Percentiles rank a stretch among this genome's conserved stretches.
Evolutionary conservation across 2,797 vertebrate species (phyloP).

Genomic region (Staurois parvus): DNA sequence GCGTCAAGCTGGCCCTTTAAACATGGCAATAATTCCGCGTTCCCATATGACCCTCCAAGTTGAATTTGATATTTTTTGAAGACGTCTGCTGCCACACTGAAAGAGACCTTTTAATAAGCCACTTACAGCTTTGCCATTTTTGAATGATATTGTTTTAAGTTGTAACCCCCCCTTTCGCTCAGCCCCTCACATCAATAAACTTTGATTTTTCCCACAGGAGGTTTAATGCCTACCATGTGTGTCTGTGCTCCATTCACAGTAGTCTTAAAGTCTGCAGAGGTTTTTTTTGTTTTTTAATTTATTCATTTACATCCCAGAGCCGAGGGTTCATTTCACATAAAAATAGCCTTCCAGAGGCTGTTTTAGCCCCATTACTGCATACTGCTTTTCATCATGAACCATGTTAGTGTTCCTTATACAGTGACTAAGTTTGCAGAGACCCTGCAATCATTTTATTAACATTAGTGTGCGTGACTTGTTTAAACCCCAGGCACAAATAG

Average conservation of each 20-base stretch:
- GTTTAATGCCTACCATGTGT: slow-evolving; percentile 64
- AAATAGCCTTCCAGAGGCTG: background rate
- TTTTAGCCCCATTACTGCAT: background rate
- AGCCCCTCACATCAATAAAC: slow-evolving; percentile 61
- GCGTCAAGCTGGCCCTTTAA: slow-evolving; percentile 8
- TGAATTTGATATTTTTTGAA: slow-evolving; percentile 49
- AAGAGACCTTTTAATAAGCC: slow-evolving; percentile 57
- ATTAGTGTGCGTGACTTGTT: background rate
- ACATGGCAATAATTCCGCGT: slow-evolving; percentile 12
- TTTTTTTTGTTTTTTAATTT: slow-evolving; percentile 24
- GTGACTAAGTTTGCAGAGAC: background rate
- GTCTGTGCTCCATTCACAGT: slow-evolving; percentile 40
- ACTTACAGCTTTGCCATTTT: slow-evolving; percentile 50
- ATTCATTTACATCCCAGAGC: slow-evolving; percentile 24
- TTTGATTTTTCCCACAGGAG: slow-evolving; percentile 58
- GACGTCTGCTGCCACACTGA: slow-evolving; percentile 34
- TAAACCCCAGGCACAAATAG: background rate
- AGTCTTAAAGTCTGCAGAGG: slow-evolving; percentile 41
- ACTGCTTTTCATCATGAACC: background rate
- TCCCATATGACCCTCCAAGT: slow-evolving; percentile 31
- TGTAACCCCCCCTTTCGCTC: slow-evolving; percentile 37
- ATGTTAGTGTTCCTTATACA: background rate
- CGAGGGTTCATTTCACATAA: slow-evolving; percentile 4
- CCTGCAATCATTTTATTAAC: background rate
- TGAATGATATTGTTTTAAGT: slow-evolving; percentile 50